Conservation (phyloP, 1,140 invertebrate species). For the Drosophila rufa region DNA sequence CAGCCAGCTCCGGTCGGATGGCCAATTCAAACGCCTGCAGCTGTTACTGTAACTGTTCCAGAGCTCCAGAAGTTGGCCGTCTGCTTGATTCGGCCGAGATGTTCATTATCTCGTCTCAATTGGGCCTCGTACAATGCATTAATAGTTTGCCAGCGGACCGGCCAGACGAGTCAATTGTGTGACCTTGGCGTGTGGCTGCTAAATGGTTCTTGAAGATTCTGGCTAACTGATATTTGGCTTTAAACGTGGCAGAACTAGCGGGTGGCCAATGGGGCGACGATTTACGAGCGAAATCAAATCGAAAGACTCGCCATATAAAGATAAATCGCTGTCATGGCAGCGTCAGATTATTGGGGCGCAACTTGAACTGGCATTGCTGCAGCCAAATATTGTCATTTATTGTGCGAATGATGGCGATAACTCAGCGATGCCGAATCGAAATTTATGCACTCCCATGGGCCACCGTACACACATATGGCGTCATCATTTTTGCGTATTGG, state of each 20-base stretch:
- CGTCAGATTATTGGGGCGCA: slow-evolving; percentile 51
- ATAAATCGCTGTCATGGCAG: slow-evolving; percentile 62
- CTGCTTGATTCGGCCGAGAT: slow-evolving; percentile 42
- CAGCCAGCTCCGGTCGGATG: slow-evolving; percentile 33
- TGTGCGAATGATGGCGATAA: slow-evolving; percentile 62
- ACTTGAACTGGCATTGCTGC: slow-evolving; percentile 39
- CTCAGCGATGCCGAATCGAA: slow-evolving; percentile 47
- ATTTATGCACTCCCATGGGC: slow-evolving; percentile 63
- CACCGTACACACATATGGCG: slow-evolving; percentile 30
- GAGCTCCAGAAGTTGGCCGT: slow-evolving; percentile 64
- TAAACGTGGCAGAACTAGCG: slow-evolving; percentile 25
- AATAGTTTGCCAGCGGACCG: slow-evolving; percentile 53
- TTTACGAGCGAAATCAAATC: slow-evolving; percentile 68
- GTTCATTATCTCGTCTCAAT: slow-evolving; percentile 76
- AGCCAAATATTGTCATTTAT: slow-evolving; percentile 75
- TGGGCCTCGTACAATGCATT: slow-evolving; percentile 57
- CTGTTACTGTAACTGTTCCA: slow-evolving; percentile 75
- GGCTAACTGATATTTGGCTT: slow-evolving; percentile 28
- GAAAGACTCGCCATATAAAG: slow-evolving; percentile 37
- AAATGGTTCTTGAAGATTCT: slow-evolving; percentile 15
- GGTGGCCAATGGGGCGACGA: background rate
- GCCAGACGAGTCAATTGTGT: slow-evolving; percentile 55
- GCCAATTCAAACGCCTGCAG: slow-evolving; percentile 76
- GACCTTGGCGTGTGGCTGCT: slow-evolving; percentile 54
- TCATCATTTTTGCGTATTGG: slow-evolving; percentile 66